Base-by-base conservation (phyloP, 2,888 invertebrate species). In the Actias luna region DNA sequence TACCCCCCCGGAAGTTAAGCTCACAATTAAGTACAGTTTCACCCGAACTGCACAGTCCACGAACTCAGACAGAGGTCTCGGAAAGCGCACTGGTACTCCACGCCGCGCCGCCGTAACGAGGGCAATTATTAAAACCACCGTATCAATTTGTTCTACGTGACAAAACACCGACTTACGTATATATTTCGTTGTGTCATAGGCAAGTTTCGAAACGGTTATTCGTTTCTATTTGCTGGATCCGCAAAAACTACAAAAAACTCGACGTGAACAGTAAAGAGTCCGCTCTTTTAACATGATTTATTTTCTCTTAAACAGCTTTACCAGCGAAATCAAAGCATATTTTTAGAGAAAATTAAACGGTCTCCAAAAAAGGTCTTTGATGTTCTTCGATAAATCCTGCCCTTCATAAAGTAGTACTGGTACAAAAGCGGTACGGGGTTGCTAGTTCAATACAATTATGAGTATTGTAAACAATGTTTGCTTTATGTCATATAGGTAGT, bases 51-150 rank as follows among this genome's bases (percentile, higher is more conserved):
- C 22, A 27, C 55, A 31, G n/a, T 36, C 55, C 14, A 55, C 50
- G 61, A 27, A 55, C 5, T 35, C 35, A n/a, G 12, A 36, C 55
- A n/a, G 52, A 18, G 36, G n/a, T 36, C 52, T 55, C 25, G 10
- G 29, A 27, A 55, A 16, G 18, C 18, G 42, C 42, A n/a, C n/a
- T n/a, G n/a, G n/a, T n/a, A n/a, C n/a, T n/a, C n/a, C n/a, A n/a
- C n/a, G n/a, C n/a, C n/a, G n/a, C 35, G 36, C 35, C n/a, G 66
- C 66, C 65, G 63, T 81, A 83, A 83, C 72, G 77, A 76, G 62
- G 67, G 72, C 70, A 79, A 82, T 83, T 80, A 82, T 75, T 81
- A 65, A 68, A 66, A 66, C 66, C 75, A 75, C 72, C 63, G 58
- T 66, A 68, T 73, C 72, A 65, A 69, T 77, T 69, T 69, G 61